phyloP scores from a whole-genome alignment of 1,140 invertebrate species.

The Epicauta chinensis region DNA sequence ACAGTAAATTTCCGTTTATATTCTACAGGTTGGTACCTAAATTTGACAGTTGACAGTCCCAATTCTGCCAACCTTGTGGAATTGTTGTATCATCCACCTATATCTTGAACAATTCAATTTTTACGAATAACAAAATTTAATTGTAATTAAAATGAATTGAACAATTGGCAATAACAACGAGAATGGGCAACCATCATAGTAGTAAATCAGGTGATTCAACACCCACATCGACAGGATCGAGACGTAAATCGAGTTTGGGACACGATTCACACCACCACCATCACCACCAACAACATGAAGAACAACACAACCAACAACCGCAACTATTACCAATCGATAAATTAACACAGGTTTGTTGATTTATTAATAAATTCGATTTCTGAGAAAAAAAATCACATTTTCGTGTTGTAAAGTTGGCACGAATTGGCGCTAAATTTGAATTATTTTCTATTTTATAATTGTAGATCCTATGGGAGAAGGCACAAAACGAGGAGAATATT shows the following conservation, averaged over 20 bases:
- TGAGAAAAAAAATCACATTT: slow-evolving; percentile 17
- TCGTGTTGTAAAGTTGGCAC: slow-evolving; percentile 9
- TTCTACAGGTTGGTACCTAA: no score
- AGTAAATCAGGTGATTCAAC: slow-evolving; percentile 24
- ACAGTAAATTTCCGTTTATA: no score
- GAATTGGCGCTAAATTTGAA: slow-evolving; percentile 17
- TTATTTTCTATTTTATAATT: slow-evolving; percentile 37
- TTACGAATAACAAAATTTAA: no score
- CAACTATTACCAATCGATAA: slow-evolving; percentile 61
- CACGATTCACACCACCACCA: background rate
- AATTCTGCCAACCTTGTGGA: no score
- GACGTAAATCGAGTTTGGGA: background rate
- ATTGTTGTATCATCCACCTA: no score
- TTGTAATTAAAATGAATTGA: no score
- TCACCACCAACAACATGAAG: slow-evolving; percentile 46
- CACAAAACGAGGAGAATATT: slow-evolving; percentile 55
- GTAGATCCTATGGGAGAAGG: slow-evolving; percentile 56
- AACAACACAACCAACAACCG: slow-evolving; percentile 54
- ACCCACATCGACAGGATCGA: slow-evolving; percentile 26
- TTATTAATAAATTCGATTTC: slow-evolving; percentile 4
- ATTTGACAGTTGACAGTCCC: no score
- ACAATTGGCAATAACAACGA: no score
- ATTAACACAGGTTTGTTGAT: slow-evolving; percentile 54
- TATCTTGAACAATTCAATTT: no score
- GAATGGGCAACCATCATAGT: slow-evolving; percentile 32